Percentiles rank a stretch among this genome's conserved stretches.
phyloP scores from a whole-genome alignment of 2,797 vertebrate genomes.

The Sarcoramphus papa region DNA sequence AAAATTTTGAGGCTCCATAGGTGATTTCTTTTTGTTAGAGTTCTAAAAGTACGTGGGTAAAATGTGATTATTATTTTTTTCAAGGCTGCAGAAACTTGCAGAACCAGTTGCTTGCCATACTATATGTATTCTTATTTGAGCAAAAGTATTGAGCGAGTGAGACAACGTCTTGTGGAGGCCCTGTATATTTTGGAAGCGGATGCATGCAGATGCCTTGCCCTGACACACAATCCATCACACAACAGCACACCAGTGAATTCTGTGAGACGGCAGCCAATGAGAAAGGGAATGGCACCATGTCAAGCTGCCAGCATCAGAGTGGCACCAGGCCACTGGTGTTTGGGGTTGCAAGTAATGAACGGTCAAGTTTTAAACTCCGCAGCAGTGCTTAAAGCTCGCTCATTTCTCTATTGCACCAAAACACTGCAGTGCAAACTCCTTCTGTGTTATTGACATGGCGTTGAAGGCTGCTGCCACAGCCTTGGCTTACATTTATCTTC shows the following conservation, averaged over 20 bases:
- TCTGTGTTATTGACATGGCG: not conserved
- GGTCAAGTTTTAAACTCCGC: not conserved
- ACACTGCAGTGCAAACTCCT: not conserved
- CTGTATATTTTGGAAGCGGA: not conserved
- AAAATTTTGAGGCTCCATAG: not conserved
- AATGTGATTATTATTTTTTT: not conserved
- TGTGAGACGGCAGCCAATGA: not conserved
- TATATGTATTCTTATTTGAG: not conserved
- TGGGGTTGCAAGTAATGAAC: not conserved
- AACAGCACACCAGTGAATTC: not conserved
- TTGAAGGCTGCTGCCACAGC: not conserved
- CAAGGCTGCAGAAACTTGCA: not conserved
- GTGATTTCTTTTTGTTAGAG: not conserved
- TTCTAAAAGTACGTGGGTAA: not conserved
- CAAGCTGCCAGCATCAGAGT: not conserved
- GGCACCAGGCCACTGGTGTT: not conserved
- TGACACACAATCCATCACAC: not conserved
- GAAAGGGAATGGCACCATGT: not conserved
- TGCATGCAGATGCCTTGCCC: not conserved
- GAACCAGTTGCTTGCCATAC: not conserved
- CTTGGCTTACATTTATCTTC: not conserved
- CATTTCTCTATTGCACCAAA: not conserved
- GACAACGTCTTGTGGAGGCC: not conserved
- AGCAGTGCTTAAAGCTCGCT: accelerated
- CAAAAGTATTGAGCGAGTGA: not conserved